A percentile compares a stretch with the other conserved stretches of the same genome.
These are phyloP conservation scores for Salpingus planirostris DNA, from an alignment of 2,888 invertebrate species.

Conservation along the genomic window DNA sequence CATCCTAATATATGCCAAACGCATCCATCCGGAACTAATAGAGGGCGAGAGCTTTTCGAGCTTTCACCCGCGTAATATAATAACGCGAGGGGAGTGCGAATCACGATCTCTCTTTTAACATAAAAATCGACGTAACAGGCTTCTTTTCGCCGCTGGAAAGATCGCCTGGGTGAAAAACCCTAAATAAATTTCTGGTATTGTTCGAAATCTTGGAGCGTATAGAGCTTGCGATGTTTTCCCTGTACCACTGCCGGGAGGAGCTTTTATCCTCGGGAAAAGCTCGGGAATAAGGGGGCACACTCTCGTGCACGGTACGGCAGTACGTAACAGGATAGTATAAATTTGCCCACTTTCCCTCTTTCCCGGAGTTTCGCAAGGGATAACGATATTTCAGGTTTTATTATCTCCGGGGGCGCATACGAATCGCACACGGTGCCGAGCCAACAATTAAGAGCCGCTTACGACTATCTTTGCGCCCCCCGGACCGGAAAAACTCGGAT, in stretches of 20 bases:
- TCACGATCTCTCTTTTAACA: neutral
- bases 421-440: no score
- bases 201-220: neutral
- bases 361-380: no score
- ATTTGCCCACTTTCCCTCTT: constrained; percentile 1
- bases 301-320: neutral
- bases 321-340: constrained; percentile 3
- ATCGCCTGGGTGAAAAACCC: neutral
- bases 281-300: neutral
- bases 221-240: neutral
- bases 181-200: neutral
- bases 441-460: no score
- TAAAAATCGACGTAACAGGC: neutral
- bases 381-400: no score
- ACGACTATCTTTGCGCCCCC: no score
- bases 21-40: no score
- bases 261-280: constrained; percentile 1
- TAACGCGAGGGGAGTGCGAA: no score
- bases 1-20: no score
- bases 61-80: no score
- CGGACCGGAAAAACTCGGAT: no score
- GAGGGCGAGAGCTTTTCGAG: neutral
- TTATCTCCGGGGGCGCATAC: no score
- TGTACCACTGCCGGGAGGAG: neutral
- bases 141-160: neutral